phyloP scores from a whole-genome alignment of 2,113 vertebrate species.

The Perca flavescens region DNA sequence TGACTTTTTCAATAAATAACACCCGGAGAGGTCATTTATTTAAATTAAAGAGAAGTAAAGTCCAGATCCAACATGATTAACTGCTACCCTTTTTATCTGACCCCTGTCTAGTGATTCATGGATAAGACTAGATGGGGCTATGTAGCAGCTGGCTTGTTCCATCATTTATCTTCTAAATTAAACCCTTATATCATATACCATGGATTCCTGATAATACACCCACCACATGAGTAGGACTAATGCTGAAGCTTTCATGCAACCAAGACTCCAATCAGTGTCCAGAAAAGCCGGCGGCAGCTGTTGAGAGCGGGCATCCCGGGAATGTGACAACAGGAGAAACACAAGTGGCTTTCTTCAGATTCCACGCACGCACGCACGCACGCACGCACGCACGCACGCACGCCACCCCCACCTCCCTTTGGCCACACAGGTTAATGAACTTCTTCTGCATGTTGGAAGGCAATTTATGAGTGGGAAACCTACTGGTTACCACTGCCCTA shows the following conservation, averaged over 20 bases:
- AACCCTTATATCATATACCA: conserved; percentile 42
- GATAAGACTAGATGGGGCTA: conserved; percentile 3
- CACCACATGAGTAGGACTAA: conserved; percentile 34
- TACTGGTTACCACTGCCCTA: conserved; percentile 8
- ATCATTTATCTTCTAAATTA: conserved; percentile 64
- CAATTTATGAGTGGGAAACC: conserved; percentile 29
- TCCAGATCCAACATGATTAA: conserved; percentile 24
- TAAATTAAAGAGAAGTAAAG: not conserved
- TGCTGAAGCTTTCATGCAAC: conserved; percentile 14
- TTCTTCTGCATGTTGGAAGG: conserved; percentile 52
- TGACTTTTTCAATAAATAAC: not conserved
- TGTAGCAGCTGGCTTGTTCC: conserved; percentile 46
- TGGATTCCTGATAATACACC: conserved; percentile 31
- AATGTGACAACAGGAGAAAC: conserved; percentile 73
- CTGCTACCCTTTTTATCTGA: conserved; percentile 13
- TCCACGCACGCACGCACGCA: conserved; percentile 13
- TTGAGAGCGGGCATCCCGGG: conserved; percentile 65
- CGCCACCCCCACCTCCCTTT: conserved; percentile 5
- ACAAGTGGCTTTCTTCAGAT: conserved; percentile 61
- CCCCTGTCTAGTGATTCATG: conserved; percentile 37
- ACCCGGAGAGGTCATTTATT: not conserved
- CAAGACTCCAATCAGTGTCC: conserved; percentile 20
- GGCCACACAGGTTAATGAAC: conserved; percentile 53
- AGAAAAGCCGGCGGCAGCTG: conserved; percentile 67
- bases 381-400: conserved; percentile 6